phyloP scores from a whole-genome alignment of 2,888 invertebrate species.

The Esperia sulphurella region DNA sequence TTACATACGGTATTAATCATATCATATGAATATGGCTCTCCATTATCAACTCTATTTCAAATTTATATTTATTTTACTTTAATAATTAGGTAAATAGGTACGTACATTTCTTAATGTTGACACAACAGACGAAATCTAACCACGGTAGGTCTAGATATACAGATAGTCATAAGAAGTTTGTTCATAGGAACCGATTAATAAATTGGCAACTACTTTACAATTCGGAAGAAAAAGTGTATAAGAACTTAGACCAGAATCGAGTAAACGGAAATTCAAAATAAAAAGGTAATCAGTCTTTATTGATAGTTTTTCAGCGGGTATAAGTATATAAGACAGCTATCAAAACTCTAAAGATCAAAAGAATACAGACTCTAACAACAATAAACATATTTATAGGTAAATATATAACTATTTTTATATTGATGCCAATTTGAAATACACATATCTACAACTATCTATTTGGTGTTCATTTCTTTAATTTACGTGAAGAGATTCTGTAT shows the following conservation, averaged over 20 bases:
- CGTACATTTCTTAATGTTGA: background rate
- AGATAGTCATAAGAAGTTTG: slow-evolving; percentile 16
- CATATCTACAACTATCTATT: background rate
- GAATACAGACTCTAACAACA: background rate
- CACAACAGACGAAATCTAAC: slow-evolving; percentile 7
- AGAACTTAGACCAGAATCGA: background rate
- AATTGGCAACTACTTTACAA: background rate
- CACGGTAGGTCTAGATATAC: slow-evolving; percentile 6
- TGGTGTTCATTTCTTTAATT: background rate
- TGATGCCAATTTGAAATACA: background rate
- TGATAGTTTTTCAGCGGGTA: background rate
- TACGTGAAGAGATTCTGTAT: background rate
- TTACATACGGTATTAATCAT: too few relatives aligned
- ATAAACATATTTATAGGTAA: background rate
- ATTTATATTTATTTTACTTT: background rate
- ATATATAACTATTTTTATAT: background rate
- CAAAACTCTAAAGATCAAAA: too few relatives aligned
- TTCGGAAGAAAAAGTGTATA: background rate
- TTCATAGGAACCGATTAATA: slow-evolving; percentile 12
- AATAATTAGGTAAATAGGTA: background rate
- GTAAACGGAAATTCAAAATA: background rate
- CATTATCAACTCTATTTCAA: background rate
- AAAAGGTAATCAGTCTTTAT: background rate
- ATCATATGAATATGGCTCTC: background rate
- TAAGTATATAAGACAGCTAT: background rate